Percentiles rank a stretch among this genome's conserved stretches.
phyloP scores from a whole-genome alignment of 2,797 vertebrate species.

The Sebastes kiyomatsui region DNA sequence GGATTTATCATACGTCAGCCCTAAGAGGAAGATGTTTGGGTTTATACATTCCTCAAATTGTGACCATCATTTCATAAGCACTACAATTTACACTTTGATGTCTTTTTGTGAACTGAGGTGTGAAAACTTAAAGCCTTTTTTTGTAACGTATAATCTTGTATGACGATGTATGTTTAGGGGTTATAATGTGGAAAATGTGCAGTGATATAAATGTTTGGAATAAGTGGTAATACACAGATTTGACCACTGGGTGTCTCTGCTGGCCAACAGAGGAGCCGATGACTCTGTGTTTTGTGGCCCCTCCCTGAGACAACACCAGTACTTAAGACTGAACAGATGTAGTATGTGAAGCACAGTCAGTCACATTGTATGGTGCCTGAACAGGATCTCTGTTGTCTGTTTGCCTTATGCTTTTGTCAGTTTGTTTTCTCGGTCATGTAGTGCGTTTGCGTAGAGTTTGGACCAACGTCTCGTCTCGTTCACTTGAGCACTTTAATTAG shows the following conservation, averaged over 20 bases:
- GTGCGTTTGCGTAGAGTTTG: conserved; percentile 33
- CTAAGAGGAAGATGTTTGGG: conserved; percentile 17
- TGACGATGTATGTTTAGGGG: conserved; percentile 47
- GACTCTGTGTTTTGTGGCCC: conserved; percentile 33
- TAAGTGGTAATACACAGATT: conserved; percentile 61
- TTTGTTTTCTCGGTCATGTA: conserved; percentile 19
- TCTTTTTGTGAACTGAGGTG: conserved; percentile 60
- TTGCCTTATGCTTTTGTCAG: conserved; percentile 62
- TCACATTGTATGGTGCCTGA: conserved; percentile 72
- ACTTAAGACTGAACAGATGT: conserved; percentile 62
- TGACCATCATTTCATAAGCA: conserved; percentile 45
- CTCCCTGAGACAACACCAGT: conserved; percentile 56
- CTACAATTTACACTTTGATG: conserved; percentile 50
- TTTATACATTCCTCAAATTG: conserved; percentile 58
- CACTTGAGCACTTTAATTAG: conserved; percentile 76
- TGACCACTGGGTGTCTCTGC: conserved; percentile 73
- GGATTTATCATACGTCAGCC: conserved; percentile 29
- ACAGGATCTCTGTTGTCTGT: conserved; percentile 59
- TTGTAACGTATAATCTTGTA: conserved; percentile 53
- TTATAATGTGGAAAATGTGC: conserved; percentile 54
- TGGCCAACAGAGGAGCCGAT: conserved; percentile 40
- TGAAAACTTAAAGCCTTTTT: conserved; percentile 46
- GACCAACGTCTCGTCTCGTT: conserved; percentile 52
- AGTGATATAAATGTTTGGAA: conserved; percentile 53
- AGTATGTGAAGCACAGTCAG: conserved; percentile 61